phyloP scores from a whole-genome alignment of 2,797 vertebrate species.

The Vultur gryphus region DNA sequence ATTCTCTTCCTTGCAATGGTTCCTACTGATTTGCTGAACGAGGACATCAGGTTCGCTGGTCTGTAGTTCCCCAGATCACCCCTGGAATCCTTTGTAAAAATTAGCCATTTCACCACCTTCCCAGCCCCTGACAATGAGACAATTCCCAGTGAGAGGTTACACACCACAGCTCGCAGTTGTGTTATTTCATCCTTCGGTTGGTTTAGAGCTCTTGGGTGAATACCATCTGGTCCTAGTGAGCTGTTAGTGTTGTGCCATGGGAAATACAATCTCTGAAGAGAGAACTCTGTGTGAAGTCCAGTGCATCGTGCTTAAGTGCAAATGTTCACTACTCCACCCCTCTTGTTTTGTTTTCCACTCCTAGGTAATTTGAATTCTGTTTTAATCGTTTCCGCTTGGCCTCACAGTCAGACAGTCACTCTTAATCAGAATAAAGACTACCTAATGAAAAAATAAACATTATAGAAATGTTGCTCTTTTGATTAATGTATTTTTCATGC shows the following conservation, averaged over 20 bases:
- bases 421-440: background rate
- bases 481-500: background rate
- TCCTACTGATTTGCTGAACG: background rate
- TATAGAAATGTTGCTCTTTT: background rate
- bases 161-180: fast-evolving
- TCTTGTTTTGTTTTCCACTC: background rate
- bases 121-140: background rate
- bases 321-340: background rate
- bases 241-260: background rate
- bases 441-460: background rate
- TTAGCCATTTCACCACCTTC: background rate
- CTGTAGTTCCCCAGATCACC: background rate
- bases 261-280: background rate
- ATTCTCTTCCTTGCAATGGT: background rate
- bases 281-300: background rate
- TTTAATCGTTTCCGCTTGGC: background rate
- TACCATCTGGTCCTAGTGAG: background rate
- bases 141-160: background rate
- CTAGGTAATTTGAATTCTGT: background rate
- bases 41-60: background rate
- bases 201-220: background rate
- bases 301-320: background rate
- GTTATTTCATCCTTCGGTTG: background rate
- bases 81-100: background rate
- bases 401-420: background rate